Evolutionary conservation across 53 echinoderm and acorn worm genomes (phyloP), one percentile per base, ranked within the genome.

Genomic region (Temnopleurus reevesii): DNA sequence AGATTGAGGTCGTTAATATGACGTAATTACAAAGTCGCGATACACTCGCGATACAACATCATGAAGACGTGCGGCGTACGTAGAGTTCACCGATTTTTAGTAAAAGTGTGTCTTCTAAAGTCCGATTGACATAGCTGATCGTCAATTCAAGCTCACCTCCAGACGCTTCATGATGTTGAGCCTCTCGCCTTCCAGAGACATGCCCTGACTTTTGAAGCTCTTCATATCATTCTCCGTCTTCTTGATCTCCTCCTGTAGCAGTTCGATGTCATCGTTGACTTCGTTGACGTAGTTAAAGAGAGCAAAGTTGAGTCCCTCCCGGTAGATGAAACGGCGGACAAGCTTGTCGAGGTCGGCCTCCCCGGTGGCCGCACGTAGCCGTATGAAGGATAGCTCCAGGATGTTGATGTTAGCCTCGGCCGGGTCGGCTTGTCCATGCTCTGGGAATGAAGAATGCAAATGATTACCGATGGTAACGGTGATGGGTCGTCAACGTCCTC

Each of bases 281-380:
- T 99, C 99, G 66, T 96, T 99, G 46, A 99, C 96, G 90, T 99
- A 99, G 89, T 99, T 99, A 89, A 94, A 99, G 89, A 96, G 91
- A 26, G 94, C 99, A 49, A 99, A 99, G 85, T 96, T 99, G 47
- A 92, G 92, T 65, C 93, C 96, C 81, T 99, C 99, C 25, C 93
- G 94, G 76, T 93, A 89, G 59, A 99, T 89, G 89, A 99, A 98
- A 18, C 76, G 86, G 25, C 90, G 93, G 4, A 99, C 99, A 34
- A 99, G 86, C 6, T 86, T 77, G 77, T 99, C 94, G 25, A 99
- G 90, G 92, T 94, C 90, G 0, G 89, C 71, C 43, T 93, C 79
- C 5, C 93, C 83, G 1, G 79, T 91, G 0, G 59, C 77, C 2
- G 66, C 76, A 38, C 79, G 88, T 8, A 87, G 71, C 17, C 71